A percentile compares a stretch with the other conserved stretches of the same genome.
phyloP scores from a whole-genome alignment of 1,140 invertebrate species.

The Trichonephila clavata region DNA sequence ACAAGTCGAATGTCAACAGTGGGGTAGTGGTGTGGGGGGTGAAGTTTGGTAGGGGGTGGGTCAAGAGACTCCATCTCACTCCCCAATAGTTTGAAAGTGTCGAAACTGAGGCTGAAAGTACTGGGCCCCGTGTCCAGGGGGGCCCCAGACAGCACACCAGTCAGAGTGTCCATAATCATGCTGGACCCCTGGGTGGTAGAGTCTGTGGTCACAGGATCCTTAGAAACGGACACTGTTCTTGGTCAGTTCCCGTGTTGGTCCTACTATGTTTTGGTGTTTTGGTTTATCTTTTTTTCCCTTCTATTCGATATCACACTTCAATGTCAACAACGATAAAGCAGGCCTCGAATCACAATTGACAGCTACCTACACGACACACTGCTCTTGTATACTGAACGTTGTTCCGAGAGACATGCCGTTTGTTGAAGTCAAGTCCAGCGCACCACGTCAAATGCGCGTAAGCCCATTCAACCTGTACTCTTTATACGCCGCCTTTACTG shows the following conservation, averaged over 20 bases:
- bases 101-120: constrained; percentile 73
- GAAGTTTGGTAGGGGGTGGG: background rate
- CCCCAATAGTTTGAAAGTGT: constrained; percentile 65
- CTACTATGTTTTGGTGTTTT: background rate
- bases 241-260: background rate
- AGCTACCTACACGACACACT: background rate
- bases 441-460: constrained; percentile 75
- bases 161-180: constrained; percentile 75
- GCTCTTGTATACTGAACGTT: background rate
- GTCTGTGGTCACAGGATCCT: constrained; percentile 23
- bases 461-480: constrained; percentile 76
- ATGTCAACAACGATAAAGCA: background rate
- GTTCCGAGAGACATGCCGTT: background rate
- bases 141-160: constrained; percentile 36
- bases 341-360: background rate
- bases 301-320: background rate
- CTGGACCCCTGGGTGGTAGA: constrained; percentile 50
- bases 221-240: constrained; percentile 60
- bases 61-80: constrained; percentile 36
- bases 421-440: constrained; percentile 47
- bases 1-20: constrained; percentile 73
- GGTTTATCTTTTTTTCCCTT: background rate
- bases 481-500: constrained; percentile 72
- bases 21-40: constrained; percentile 43
- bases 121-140: constrained; percentile 56